Evolutionary conservation across 1,140 invertebrate species (phyloP).

Genomic region (Anadara kagoshimensis): DNA sequence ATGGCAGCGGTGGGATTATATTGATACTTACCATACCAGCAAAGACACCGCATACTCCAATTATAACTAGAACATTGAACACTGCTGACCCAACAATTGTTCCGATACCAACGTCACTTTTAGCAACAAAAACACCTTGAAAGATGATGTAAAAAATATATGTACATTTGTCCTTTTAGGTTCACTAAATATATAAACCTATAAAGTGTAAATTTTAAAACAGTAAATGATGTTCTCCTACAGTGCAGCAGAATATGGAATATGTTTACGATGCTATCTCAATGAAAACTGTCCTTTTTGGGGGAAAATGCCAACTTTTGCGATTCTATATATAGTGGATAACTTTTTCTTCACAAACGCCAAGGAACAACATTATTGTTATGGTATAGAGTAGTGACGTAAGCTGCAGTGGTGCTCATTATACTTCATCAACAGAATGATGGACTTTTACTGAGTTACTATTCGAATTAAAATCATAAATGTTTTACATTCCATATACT

Average conservation of each 20-base stretch:
- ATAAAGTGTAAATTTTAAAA: not conserved
- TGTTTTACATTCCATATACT: too few relatives aligned
- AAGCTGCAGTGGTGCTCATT: too few relatives aligned
- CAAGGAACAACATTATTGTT: too few relatives aligned
- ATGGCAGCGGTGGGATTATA: not conserved
- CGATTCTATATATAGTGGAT: not conserved
- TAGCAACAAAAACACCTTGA: slow-evolving; percentile 67
- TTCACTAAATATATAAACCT: not conserved
- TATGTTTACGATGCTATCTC: not conserved
- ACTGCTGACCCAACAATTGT: slow-evolving; percentile 91
- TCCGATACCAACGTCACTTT: slow-evolving; percentile 76
- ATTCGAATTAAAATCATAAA: too few relatives aligned
- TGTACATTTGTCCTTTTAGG: too few relatives aligned
- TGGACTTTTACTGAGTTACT: too few relatives aligned
- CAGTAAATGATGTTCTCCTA: not conserved
- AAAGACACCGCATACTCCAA: slow-evolving; percentile 85
- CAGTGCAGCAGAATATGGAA: not conserved
- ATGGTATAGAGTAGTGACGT: too few relatives aligned
- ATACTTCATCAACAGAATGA: too few relatives aligned
- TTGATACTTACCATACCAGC: slow-evolving; percentile 80
- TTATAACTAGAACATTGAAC: slow-evolving; percentile 91
- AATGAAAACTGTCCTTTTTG: not conserved
- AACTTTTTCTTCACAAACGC: too few relatives aligned
- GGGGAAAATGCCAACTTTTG: not conserved
- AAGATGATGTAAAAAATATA: slow-evolving; percentile 4